A percentile compares a stretch with the other conserved stretches of the same genome.
Conservation (phyloP, 1,140 invertebrate genomes). For the Nomia melanderi region DNA sequence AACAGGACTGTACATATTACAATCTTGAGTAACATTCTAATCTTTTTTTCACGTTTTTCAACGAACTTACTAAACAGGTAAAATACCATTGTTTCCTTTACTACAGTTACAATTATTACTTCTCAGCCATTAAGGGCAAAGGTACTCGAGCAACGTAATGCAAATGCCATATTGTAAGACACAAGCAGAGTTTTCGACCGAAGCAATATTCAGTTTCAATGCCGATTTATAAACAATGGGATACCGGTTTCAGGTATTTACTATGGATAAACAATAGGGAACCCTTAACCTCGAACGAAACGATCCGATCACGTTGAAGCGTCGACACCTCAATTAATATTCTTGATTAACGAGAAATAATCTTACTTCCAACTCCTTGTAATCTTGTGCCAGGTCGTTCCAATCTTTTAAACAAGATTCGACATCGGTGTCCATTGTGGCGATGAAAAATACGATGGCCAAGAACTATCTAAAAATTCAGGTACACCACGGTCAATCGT, state of each 20-base stretch:
- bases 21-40: no score
- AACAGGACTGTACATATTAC: no score
- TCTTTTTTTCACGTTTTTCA: no score
- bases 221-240: not conserved
- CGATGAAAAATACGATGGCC: not conserved
- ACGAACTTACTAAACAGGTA: no score
- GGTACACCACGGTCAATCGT: not conserved
- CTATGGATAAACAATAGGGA: conserved; percentile 16
- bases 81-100: no score
- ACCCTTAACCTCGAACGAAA: conserved; percentile 36
- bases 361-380: conserved; percentile 87
- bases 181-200: no score
- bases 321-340: conserved; percentile 8
- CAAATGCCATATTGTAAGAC: no score
- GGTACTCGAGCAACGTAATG: no score
- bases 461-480: conserved; percentile 8
- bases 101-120: no score
- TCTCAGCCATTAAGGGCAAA: no score
- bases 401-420: conserved; percentile 87
- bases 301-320: not conserved
- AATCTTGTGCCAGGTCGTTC: conserved; percentile 89
- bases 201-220: no score
- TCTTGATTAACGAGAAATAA: conserved; percentile 15
- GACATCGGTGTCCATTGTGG: conserved; percentile 81
- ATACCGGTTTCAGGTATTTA: conserved; percentile 9